These are phyloP conservation scores for Scophthalmus maximus DNA, from an alignment of 2,113 vertebrate species.

Conservation along the genomic window DNA sequence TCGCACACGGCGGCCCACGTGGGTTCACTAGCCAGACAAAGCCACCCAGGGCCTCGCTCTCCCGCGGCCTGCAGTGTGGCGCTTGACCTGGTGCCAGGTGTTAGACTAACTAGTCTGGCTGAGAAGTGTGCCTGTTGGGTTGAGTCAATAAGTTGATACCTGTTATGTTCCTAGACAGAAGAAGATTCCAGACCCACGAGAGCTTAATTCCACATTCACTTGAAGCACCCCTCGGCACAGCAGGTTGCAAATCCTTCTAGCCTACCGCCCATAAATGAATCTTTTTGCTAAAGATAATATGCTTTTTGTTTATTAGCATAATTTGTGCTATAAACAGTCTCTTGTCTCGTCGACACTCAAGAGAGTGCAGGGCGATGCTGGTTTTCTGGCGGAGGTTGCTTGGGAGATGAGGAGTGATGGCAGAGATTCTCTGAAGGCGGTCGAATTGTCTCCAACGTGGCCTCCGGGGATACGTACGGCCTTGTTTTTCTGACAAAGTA, in stretches of 20 bases:
- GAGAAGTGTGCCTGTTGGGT: slow-evolving; percentile 33
- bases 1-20: slow-evolving; percentile 40
- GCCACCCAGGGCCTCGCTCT: slow-evolving; percentile 39
- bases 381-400: slow-evolving; percentile 68
- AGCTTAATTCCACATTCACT: slow-evolving; percentile 32
- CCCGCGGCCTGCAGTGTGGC: not conserved
- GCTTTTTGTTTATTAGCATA: slow-evolving; percentile 60
- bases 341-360: slow-evolving; percentile 57
- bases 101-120: not conserved
- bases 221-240: slow-evolving; percentile 12
- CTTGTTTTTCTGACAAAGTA: slow-evolving; percentile 79
- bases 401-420: slow-evolving; percentile 75
- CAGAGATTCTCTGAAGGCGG: slow-evolving; percentile 74
- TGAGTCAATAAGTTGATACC: slow-evolving; percentile 44
- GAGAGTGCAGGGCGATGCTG: slow-evolving; percentile 39
- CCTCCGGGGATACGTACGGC: slow-evolving; percentile 78
- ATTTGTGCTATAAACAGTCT: slow-evolving; percentile 62
- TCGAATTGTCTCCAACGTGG: slow-evolving; percentile 73
- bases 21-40: slow-evolving; percentile 39
- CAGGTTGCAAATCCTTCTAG: slow-evolving; percentile 31
- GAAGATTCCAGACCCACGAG: slow-evolving; percentile 1
- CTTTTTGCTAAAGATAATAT: slow-evolving; percentile 58
- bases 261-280: slow-evolving; percentile 51
- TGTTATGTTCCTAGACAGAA: slow-evolving; percentile 33
- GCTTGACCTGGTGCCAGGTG: slow-evolving; percentile 38